Evolutionary conservation across 2,797 vertebrate genomes (phyloP), one percentile per base, ranked within the genome.

Genomic region (Scarus forsteni): DNA sequence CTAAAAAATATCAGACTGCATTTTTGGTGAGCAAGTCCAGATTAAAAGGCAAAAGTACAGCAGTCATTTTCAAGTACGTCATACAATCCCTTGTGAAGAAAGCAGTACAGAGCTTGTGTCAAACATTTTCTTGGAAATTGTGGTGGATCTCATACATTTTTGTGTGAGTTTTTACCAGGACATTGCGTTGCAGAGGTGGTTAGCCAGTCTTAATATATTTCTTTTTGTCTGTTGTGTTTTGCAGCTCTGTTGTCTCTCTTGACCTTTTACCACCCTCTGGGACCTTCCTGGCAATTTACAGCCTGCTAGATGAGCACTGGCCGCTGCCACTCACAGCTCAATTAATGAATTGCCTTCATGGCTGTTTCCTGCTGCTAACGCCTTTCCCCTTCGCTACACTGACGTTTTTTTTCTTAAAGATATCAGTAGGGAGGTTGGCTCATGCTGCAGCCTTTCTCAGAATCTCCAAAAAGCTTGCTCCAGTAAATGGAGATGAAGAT

Each of bases 371-470:
- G 40, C 53, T 71, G 46, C 69, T 66, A 60, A 56, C 15, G 56
- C 58, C 35, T 3, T 39, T 60, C 72, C 56, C n/a, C 50, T 39
- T 44, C 16, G 60, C 51, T 18, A 35, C 36, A 19, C 50, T 70
- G n/a, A 65, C 57, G 63, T 12, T 6, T 70, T 66, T 50, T 18
- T 38, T 65, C n/a, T 18, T 4, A 8, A 27, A 38, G 14, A 51
- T 66, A 58, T 68, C 46, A 57, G 44, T 54, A 62, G 73, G 40
- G 49, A 72, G 51, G 53, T 12, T 66, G 54, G 52, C 73, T 57
- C n/a, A 58, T 59, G 40, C 82, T 63, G 71, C 60, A 66, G 64
- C 50, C 44, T 40, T 68, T 79, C 12, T 58, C 66, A 54, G 45
- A 67, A 61, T 73, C 74, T 79, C 65, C 83, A 27, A 27, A 27